phyloP scores from a whole-genome alignment of 2,113 vertebrate species.

The Paracanthobrama guichenoti region DNA sequence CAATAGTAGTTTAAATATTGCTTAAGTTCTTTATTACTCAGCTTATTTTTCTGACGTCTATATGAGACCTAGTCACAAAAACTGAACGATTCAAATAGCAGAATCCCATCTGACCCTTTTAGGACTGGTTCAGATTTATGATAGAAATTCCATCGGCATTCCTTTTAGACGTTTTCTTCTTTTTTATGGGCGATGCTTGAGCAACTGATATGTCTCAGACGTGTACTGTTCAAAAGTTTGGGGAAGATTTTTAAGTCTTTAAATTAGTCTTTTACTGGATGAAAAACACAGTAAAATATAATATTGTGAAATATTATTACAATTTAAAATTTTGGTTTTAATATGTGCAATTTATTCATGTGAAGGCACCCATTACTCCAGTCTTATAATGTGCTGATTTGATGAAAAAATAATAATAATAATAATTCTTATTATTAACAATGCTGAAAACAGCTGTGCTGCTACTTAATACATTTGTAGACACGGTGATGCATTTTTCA shows the following conservation, averaged over 20 bases:
- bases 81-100: not conserved
- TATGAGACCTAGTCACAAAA: not conserved
- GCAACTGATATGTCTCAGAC: not conserved
- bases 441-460: too few relatives aligned
- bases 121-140: too few relatives aligned
- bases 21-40: not conserved
- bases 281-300: not conserved
- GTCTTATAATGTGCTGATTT: too few relatives aligned
- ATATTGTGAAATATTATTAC: not conserved
- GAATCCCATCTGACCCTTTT: not conserved
- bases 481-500: too few relatives aligned
- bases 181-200: too few relatives aligned
- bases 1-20: not conserved
- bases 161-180: too few relatives aligned
- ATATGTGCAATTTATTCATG: not conserved
- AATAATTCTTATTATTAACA: too few relatives aligned
- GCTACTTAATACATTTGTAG: too few relatives aligned
- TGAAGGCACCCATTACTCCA: too few relatives aligned
- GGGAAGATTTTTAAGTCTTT: not conserved
- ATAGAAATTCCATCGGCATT: not conserved
- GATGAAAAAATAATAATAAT: too few relatives aligned
- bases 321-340: not conserved
- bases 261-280: not conserved
- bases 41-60: not conserved
- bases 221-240: not conserved